phyloP scores from a whole-genome alignment of 2,888 invertebrate genomes.

The Automeris io region DNA sequence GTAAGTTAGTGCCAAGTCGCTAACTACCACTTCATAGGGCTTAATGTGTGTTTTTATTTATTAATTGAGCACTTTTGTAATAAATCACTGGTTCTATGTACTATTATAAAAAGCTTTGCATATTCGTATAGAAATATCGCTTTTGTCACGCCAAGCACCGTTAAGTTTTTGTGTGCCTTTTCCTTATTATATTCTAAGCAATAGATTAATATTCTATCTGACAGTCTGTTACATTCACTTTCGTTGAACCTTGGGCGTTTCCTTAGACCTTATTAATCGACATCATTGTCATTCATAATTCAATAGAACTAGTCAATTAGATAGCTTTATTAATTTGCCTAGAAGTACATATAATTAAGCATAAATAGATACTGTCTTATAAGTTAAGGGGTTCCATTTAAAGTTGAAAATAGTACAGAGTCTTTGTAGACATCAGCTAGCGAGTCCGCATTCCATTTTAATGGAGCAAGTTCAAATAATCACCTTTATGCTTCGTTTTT shows the following conservation, averaged over 20 bases:
- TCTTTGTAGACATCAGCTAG: no score
- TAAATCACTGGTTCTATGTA: not conserved
- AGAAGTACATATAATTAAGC: no score
- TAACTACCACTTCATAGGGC: not conserved
- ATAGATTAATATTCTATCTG: not conserved
- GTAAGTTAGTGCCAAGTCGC: conserved; percentile 1
- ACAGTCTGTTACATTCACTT: not conserved
- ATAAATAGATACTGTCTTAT: no score
- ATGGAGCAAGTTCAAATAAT: no score
- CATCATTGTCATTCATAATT: not conserved
- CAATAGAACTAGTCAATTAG: no score
- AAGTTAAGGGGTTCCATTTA: no score
- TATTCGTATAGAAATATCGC: conserved; percentile 4
- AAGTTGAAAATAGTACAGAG: no score
- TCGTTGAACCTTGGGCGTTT: not conserved
- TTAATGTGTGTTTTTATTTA: not conserved
- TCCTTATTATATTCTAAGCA: not conserved
- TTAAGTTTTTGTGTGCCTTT: conserved; percentile 2
- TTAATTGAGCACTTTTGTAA: not conserved
- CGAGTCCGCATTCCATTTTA: no score
- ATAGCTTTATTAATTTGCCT: no score
- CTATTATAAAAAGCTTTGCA: conserved; percentile 6
- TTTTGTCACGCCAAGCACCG: conserved; percentile 6
- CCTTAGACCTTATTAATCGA: not conserved
- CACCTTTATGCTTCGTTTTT: no score